Conservation (phyloP, 2,888 invertebrate genomes). For the Branchipolynoe longqiensis region DNA sequence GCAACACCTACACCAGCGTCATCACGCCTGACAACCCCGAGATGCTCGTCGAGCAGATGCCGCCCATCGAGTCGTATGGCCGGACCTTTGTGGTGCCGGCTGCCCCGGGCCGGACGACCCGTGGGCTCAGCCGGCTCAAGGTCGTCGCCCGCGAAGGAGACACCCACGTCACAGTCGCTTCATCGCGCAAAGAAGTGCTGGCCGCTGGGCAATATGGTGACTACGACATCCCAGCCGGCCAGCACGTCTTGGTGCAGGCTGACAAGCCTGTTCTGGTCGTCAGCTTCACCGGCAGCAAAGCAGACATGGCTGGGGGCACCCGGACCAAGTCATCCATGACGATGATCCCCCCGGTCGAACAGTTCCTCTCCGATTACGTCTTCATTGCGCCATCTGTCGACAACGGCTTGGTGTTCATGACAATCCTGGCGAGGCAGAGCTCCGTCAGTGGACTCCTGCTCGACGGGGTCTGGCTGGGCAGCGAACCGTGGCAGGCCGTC, state of each 20-base stretch:
- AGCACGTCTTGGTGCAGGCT: neutral
- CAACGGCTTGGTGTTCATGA: neutral
- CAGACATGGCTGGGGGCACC: neutral
- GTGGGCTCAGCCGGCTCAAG: conserved; percentile 10
- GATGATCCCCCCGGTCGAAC: conserved; percentile 7
- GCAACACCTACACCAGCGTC: conserved; percentile 58
- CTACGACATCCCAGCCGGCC: neutral
- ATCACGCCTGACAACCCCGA: conserved; percentile 39
- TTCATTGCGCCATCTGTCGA: neutral
- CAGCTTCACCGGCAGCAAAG: neutral
- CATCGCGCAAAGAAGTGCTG: neutral
- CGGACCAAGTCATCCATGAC: conserved; percentile 44
- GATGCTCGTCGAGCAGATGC: conserved; percentile 61
- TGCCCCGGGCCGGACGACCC: conserved; percentile 20
- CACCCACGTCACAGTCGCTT: neutral
- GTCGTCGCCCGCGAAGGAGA: conserved; percentile 8
- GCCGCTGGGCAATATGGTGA: neutral
- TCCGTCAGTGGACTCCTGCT: neutral
- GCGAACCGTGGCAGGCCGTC: neutral
- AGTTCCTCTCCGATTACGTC: conserved; percentile 35
- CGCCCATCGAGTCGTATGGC: conserved; percentile 55
- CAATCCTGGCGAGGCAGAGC: neutral
- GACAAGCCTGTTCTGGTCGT: conserved; percentile 38
- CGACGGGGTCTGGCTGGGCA: neutral
- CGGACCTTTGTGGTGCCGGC: conserved; percentile 31